These are phyloP conservation scores for Hypotaenidia okinawae DNA, from an alignment of 2,797 vertebrate genomes.

Conservation along the genomic window DNA sequence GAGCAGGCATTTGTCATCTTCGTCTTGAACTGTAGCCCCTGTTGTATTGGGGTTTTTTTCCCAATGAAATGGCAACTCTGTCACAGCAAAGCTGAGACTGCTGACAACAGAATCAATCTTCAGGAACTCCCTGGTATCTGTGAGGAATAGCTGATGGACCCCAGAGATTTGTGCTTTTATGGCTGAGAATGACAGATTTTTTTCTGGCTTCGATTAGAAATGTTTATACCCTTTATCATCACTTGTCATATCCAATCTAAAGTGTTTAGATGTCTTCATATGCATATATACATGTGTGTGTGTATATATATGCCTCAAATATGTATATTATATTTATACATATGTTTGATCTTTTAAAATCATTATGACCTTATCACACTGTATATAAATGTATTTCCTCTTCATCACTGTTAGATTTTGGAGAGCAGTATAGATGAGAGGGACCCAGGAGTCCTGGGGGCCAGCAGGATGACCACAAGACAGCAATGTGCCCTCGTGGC, in stretches of 20 bases:
- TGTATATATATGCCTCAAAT: background rate
- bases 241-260: background rate
- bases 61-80: background rate
- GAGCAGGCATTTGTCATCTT: background rate
- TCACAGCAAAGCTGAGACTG: background rate
- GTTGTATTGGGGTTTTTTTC: no score
- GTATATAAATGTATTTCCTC: background rate
- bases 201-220: background rate
- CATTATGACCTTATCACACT: background rate
- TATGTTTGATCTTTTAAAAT: background rate
- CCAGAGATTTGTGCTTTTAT: background rate
- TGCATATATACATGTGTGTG: background rate
- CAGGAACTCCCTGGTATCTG: background rate
- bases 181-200: background rate
- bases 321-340: background rate
- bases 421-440: no score
- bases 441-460: no score
- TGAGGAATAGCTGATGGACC: background rate
- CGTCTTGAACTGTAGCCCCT: background rate
- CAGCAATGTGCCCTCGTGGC: no score
- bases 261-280: background rate
- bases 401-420: background rate
- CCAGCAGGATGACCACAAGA: no score
- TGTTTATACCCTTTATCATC: background rate
- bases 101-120: background rate